phyloP scores from a whole-genome alignment of 2,113 vertebrate species.

The Triplophysa rosa region DNA sequence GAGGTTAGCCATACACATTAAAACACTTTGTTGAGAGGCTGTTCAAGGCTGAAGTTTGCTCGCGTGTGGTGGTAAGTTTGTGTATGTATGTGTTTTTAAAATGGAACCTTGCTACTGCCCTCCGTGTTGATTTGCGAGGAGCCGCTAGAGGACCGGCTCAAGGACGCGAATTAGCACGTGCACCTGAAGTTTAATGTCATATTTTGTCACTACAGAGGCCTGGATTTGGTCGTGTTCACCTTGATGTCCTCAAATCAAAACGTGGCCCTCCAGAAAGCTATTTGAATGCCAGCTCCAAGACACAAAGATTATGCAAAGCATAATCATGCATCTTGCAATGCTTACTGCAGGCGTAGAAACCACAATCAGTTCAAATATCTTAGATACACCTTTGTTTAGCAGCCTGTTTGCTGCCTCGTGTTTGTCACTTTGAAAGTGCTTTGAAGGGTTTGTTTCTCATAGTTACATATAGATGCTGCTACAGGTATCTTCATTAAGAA shows the following conservation, averaged over 20 bases:
- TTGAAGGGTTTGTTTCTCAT: neutral
- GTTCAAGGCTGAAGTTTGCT: conserved; percentile 49
- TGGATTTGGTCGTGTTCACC: neutral
- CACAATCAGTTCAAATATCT: conserved; percentile 48
- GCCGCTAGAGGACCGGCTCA: conserved; percentile 40
- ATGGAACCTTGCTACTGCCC: conserved; percentile 41
- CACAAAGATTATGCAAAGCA: conserved; percentile 28
- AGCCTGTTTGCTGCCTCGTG: neutral
- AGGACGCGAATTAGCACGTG: conserved; percentile 28
- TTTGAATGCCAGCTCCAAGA: neutral
- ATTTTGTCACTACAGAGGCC: conserved; percentile 30
- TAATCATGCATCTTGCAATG: conserved; percentile 29
- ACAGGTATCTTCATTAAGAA: neutral
- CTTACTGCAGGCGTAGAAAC: conserved; percentile 46
- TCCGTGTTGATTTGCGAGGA: conserved; percentile 47
- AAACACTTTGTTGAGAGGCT: conserved; percentile 25
- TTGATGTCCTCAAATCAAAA: conserved; percentile 3
- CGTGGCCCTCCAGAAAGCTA: neutral
- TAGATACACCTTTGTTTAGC: conserved; percentile 34
- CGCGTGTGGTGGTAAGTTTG: neutral
- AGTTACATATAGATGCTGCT: neutral
- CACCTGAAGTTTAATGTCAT: conserved; percentile 35
- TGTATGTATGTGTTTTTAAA: conserved; percentile 25
- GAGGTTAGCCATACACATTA: conserved; percentile 32
- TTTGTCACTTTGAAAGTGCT: conserved; percentile 7